A percentile compares a stretch with the other conserved stretches of the same genome.
Evolutionary conservation across 2,797 vertebrate genomes (phyloP).

Genomic region (Monodelphis domestica): DNA sequence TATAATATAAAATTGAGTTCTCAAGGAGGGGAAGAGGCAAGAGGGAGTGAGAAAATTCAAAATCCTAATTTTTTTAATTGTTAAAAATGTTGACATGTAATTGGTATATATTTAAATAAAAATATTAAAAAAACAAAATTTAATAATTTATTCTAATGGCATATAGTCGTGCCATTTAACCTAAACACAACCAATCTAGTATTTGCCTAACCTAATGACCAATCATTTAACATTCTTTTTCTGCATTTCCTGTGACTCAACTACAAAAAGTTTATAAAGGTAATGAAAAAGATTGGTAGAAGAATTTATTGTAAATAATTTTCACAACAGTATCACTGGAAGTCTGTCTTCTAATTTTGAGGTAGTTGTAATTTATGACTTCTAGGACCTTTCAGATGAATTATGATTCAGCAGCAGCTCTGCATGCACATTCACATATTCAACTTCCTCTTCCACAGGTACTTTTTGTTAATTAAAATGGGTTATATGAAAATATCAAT

Average conservation of each 20-base stretch:
- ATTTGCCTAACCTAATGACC: background rate
- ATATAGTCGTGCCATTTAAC: background rate
- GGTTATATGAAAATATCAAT: constrained; percentile 48
- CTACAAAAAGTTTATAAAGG: constrained; percentile 50
- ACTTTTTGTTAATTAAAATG: constrained; percentile 46
- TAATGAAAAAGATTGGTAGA: background rate
- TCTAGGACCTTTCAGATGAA: constrained; percentile 4
- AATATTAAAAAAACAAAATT: background rate
- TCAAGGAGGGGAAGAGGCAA: no score
- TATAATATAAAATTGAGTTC: no score
- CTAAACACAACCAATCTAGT: background rate
- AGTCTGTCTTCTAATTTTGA: background rate
- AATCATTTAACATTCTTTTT: background rate
- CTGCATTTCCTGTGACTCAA: constrained; percentile 27
- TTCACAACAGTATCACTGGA: background rate
- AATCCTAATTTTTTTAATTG: no score
- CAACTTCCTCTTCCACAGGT: constrained; percentile 21
- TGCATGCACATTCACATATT: background rate
- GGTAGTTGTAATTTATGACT: constrained; percentile 48
- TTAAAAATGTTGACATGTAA: background rate
- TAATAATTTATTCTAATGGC: background rate
- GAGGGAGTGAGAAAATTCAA: no score
- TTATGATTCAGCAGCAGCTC: constrained; percentile 14
- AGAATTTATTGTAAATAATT: constrained; percentile 43
- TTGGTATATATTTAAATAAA: background rate